A percentile compares a stretch with the other conserved stretches of the same genome.
These are phyloP conservation scores for Andrena trimmerana DNA, from an alignment of 2,888 invertebrate genomes.

Conservation along the genomic window DNA sequence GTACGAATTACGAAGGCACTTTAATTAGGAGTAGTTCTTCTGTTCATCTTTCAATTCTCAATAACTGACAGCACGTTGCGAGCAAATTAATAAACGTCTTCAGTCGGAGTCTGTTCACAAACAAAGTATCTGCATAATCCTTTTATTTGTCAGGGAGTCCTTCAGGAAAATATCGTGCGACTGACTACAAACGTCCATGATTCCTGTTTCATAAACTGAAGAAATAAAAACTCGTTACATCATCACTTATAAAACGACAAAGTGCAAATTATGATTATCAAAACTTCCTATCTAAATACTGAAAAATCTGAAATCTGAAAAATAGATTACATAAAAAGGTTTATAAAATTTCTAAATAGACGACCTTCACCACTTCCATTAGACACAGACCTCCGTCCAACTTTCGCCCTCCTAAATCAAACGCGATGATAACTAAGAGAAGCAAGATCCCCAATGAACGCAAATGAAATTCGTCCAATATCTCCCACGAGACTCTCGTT, in stretches of 20 bases:
- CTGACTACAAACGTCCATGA: no score
- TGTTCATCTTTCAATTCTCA: not conserved
- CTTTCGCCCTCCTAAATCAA: slow-evolving; percentile 11
- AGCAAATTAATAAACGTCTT: slow-evolving; percentile 9
- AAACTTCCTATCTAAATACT: not conserved
- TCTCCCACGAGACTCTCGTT: slow-evolving; percentile 28
- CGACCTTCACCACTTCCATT: slow-evolving; percentile 15
- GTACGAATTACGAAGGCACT: no score
- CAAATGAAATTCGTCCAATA: slow-evolving; percentile 42
- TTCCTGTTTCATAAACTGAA: no score
- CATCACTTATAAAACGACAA: no score
- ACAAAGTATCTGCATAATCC: not conserved
- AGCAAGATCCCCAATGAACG: slow-evolving; percentile 35
- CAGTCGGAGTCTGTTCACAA: slow-evolving; percentile 5
- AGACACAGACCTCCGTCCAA: slow-evolving; percentile 14
- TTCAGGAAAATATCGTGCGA: no score
- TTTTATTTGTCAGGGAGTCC: not conserved
- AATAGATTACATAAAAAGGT: not conserved
- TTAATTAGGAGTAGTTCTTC: not conserved
- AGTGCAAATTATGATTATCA: no score
- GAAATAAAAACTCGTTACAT: no score
- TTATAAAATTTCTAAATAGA: slow-evolving; percentile 7
- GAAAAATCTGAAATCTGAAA: not conserved
- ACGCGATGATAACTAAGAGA: slow-evolving; percentile 9
- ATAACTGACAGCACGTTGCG: not conserved